Evolutionary conservation across 1,140 invertebrate genomes (phyloP).

Genomic region (Paramacrobiotus metropolitanus): DNA sequence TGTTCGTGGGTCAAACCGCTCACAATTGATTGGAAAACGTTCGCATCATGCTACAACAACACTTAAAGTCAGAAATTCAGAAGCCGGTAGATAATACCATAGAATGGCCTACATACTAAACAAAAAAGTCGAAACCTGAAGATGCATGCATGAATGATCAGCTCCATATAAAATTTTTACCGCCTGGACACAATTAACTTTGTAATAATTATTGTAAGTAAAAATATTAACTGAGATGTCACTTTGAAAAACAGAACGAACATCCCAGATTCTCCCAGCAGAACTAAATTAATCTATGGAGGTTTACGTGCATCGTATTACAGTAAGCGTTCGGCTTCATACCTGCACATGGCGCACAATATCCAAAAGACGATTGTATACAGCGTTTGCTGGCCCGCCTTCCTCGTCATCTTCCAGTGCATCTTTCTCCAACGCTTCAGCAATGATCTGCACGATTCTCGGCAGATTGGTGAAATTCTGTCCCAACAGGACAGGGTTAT

Average conservation of each 20-base stretch:
- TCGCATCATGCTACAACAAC: slow-evolving; percentile 38
- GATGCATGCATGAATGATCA: too few relatives aligned
- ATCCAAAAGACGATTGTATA: slow-evolving; percentile 32
- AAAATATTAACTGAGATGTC: too few relatives aligned
- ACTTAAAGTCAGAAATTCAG: slow-evolving; percentile 13
- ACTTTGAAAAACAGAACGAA: too few relatives aligned
- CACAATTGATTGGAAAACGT: slow-evolving; percentile 57
- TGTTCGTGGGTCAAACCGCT: slow-evolving; percentile 46
- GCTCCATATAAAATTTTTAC: too few relatives aligned
- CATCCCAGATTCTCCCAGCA: too few relatives aligned
- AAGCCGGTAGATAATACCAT: slow-evolving; percentile 8
- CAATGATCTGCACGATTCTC: slow-evolving; percentile 59
- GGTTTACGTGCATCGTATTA: too few relatives aligned
- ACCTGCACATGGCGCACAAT: slow-evolving; percentile 54
- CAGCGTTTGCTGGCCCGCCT: slow-evolving; percentile 26
- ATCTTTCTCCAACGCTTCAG: slow-evolving; percentile 58
- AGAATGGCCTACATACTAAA: slow-evolving; percentile 7
- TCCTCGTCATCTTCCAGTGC: slow-evolving; percentile 42
- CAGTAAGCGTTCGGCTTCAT: too few relatives aligned
- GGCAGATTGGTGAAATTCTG: slow-evolving; percentile 66
- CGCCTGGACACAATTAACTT: too few relatives aligned
- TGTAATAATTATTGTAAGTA: too few relatives aligned
- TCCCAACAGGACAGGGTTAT: slow-evolving; percentile 61
- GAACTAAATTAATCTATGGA: too few relatives aligned
- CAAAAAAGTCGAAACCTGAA: neutral